Base-by-base conservation (phyloP, 1,140 invertebrate genomes). In the Listronotus bonariensis region DNA sequence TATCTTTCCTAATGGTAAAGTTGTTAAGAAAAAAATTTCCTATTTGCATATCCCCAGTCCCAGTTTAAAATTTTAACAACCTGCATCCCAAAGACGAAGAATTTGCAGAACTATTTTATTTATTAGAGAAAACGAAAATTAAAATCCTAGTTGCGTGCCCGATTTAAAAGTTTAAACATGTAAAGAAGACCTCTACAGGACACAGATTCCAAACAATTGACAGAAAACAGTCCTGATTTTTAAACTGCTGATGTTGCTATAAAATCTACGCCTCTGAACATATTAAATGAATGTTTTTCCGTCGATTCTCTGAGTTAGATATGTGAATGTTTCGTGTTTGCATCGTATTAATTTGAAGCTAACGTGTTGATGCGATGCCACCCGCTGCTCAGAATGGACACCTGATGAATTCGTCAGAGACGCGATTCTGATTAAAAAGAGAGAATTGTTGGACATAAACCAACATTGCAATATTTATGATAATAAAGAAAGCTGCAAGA, bases 391-490 rank as follows among this genome's bases (percentile, higher is more conserved):
- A 58, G 53, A 45, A 54, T 43, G 60, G 54, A 61, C 66, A 64
- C 66, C 66, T 68, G 66, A 68, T 63, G 66, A 63, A 63, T 64
- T 49, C 60, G 60, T 58, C 66, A 68, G 66, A 43, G 61, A 41
- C 38, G 55, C 49, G 46, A 26, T 63, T 43, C 60, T 56, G 41
- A 59, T 66, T 66, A 54, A 55, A 57, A 66, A 59, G 41, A 56
- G 48, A 60, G 54, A 57, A 65, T 65, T 42, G 55, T 49, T 59
- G 55, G 49, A 53, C 63, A 64, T 64, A 64, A 64, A 64, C 52
- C 61, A 64, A 64, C 61, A 57, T 14, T 45, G 61, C 61, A 53
- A 64, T 64, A 64, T 64, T 64, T 64, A 64, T 64, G 61, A 43
- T 64, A 64, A 64, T 64, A 64, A 64, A 64, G 61, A 64, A 64